Evolutionary conservation across 2,797 vertebrate genomes (phyloP), one percentile per base, ranked within the genome.

Genomic region (Myoxocephalus aenaeus): DNA sequence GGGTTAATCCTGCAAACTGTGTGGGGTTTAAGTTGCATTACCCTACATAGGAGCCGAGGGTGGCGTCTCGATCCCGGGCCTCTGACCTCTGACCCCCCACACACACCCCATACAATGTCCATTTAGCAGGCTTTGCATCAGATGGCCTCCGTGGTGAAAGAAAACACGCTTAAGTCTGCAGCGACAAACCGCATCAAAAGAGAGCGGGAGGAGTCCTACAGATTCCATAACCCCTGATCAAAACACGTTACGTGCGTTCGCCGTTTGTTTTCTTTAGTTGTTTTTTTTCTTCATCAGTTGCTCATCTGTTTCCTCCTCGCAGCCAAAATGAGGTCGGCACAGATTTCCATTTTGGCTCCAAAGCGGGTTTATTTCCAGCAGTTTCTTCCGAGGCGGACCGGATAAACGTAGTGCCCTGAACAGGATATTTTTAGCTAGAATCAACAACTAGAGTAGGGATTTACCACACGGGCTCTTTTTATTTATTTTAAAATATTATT

Each of bases 1-100:
- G 86, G 77, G 77, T 83, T 90, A 90, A 93, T 91, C 83, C 82
- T 74, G 61, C 68, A 86, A 89, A 91, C 81, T 89, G 87, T 84
- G 79, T 58, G 62, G 62, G 73, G 75, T 86, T 87, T 84, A 83
- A 90, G 61, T 89, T 90, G 82, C 81, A 77, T 91, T 89, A 89
- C 80, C 86, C 85, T 82, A 89, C 85, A 85, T 78, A 36, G 64
- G 70, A 2, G 44, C 59, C 5, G 27, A 3, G 15, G 79, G 73
- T 65, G 50, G 53, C 22, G 70, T 77, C 86, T 76, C 53, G 73
- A 89, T 80, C 84, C 75, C 15, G 58, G 79, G 69, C 70, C 63
- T 32, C 46, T 25, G 72, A 36, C 81, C 71, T 80, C 74, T 91
- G 86, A 86, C 82, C 81, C 53, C 71, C 13, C 29, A 48, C 57